Conservation (phyloP, 1,140 invertebrate genomes). For the Nymphalis io region DNA sequence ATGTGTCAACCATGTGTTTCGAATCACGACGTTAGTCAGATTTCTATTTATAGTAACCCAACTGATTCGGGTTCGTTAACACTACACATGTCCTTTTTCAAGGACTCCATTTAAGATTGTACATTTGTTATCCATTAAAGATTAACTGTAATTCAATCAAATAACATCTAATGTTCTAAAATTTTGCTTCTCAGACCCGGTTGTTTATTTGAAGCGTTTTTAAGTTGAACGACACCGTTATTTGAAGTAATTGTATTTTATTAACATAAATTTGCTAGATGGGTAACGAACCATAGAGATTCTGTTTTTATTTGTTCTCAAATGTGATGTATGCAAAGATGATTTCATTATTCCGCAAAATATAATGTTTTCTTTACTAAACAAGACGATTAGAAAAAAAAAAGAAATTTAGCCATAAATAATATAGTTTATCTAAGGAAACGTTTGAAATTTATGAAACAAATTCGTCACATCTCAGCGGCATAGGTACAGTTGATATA, state of each 20-base stretch:
- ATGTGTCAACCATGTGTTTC: conserved; percentile 58
- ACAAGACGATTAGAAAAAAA: background rate
- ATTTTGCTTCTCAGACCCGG: background rate
- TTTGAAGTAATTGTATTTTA: conserved; percentile 68
- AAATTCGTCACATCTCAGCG: too few relatives aligned
- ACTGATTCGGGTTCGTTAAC: conserved; percentile 61
- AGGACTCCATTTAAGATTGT: conserved; percentile 26
- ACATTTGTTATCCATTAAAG: background rate
- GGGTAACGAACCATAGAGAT: conserved; percentile 58
- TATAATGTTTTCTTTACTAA: background rate
- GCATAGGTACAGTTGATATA: too few relatives aligned
- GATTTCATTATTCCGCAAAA: background rate
- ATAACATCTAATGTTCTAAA: background rate
- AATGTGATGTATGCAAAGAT: background rate
- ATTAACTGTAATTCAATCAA: background rate
- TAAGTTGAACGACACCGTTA: conserved; percentile 64
- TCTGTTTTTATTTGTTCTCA: conserved; percentile 17
- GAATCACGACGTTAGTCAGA: conserved; percentile 53
- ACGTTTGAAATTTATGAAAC: too few relatives aligned
- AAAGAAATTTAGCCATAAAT: too few relatives aligned
- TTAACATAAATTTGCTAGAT: conserved; percentile 69
- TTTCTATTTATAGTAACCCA: conserved; percentile 63
- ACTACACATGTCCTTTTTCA: conserved; percentile 37
- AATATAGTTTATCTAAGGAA: too few relatives aligned
- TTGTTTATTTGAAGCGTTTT: conserved; percentile 33